Evolutionary conservation across 2,797 vertebrate species (phyloP).

Genomic region (Lutjanus campechanus): DNA sequence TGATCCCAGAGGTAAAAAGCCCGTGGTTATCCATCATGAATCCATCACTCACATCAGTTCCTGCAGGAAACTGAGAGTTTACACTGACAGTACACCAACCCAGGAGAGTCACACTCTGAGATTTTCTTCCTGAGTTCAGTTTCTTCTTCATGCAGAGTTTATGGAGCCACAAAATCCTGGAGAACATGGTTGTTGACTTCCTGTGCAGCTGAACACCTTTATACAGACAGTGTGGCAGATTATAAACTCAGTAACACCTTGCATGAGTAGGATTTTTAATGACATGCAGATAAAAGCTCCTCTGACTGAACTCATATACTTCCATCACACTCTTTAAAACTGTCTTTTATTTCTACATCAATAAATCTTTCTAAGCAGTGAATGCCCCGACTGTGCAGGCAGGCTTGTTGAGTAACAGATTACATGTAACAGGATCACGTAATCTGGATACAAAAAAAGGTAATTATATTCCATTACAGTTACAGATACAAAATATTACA

Average conservation of each 20-base stretch:
- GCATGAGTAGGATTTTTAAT: constrained; percentile 1
- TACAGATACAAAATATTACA: too few relatives aligned
- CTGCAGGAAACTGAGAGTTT: not conserved
- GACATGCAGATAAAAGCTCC: not conserved
- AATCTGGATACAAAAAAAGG: too few relatives aligned
- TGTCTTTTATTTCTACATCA: not conserved
- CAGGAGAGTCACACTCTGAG: not conserved
- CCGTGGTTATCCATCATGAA: constrained; percentile 27
- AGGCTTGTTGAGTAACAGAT: too few relatives aligned
- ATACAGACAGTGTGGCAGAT: not conserved
- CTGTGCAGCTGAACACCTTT: not conserved
- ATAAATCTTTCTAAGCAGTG: not conserved
- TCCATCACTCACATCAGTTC: constrained; percentile 35
- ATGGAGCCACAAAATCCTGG: not conserved
- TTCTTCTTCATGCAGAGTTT: not conserved
- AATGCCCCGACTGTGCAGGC: not conserved
- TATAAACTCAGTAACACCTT: not conserved
- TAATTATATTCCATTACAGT: too few relatives aligned
- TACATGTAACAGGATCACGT: too few relatives aligned
- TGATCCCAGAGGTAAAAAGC: constrained; percentile 19
- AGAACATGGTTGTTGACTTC: not conserved
- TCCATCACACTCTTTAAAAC: not conserved
- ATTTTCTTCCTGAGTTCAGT: not conserved
- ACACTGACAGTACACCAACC: not conserved
- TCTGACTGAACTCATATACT: not conserved